phyloP scores from a whole-genome alignment of 2,888 invertebrate genomes.

The Apamea epomidion region DNA sequence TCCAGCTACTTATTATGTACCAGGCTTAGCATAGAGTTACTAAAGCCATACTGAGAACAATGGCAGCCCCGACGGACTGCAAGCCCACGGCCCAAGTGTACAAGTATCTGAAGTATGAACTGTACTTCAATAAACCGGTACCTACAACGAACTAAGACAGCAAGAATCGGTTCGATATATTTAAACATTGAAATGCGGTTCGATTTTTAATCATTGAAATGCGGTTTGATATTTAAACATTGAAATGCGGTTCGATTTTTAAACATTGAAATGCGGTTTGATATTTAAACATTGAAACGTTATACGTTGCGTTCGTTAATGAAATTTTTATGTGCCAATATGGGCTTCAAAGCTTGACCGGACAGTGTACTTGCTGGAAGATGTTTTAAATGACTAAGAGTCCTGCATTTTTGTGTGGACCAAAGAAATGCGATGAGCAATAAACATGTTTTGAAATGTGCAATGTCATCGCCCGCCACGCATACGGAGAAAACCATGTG shows the following conservation, averaged over 20 bases:
- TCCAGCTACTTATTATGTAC: slow-evolving; percentile 66
- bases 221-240: not conserved
- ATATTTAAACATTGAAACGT: too few relatives aligned
- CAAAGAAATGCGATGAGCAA: slow-evolving; percentile 7
- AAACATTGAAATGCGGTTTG: too few relatives aligned
- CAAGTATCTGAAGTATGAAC: slow-evolving; percentile 65
- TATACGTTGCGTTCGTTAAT: too few relatives aligned
- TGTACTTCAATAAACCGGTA: slow-evolving; percentile 72
- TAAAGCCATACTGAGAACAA: slow-evolving; percentile 79
- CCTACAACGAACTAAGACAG: slow-evolving; percentile 41
- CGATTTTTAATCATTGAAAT: too few relatives aligned
- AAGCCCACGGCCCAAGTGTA: slow-evolving; percentile 61
- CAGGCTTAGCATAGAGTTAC: slow-evolving; percentile 68
- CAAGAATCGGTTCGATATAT: slow-evolving; percentile 58
- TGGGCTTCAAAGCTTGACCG: not conserved
- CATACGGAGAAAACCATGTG: not conserved
- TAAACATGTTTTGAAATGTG: slow-evolving; percentile 5
- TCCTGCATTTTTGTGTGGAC: slow-evolving; percentile 4
- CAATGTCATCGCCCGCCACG: not conserved
- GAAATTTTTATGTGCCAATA: not conserved
- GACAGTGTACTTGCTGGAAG: not conserved
- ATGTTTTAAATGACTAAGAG: slow-evolving; percentile 16
- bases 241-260: not conserved
- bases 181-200: slow-evolving; percentile 32
- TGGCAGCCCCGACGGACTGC: slow-evolving; percentile 69